Evolutionary conservation across 2,888 invertebrate species (phyloP), one percentile per base, ranked within the genome.

Genomic region (Antheraea yamamai): DNA sequence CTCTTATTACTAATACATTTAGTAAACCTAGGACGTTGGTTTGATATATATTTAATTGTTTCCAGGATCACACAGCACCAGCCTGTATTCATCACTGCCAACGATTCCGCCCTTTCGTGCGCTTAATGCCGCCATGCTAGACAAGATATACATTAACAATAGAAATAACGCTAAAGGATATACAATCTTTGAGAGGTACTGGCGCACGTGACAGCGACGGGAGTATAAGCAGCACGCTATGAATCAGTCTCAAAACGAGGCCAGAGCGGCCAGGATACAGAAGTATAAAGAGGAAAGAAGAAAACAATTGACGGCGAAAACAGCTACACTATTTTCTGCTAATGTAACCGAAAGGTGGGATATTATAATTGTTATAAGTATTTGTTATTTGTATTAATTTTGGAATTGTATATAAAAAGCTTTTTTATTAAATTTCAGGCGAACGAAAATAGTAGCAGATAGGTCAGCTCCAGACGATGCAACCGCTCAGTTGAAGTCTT

Each of bases 221-320:
- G 82, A 83, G 66, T 78, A 76, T 66, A 79, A 79, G 78, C 85
- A 82, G 77, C 81, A 82, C 85, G 88, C 84, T 78, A 95, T 95
- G 94, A 94, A 87, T 79, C 89, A 89, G 82, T 86, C 92, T 77
- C 90, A 89, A 78, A 95, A 95, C 81, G 95, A 95, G 88, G 95
- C 92, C 87, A 91, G 95, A 80, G 95, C 95, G 86, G 96, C 96
- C 89, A 94, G 97, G 86, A 96, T 97, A 83, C 96, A 96, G 82
- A 95, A 96, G 82, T 97, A 97, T 90, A 97, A 97, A 88, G 97
- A 97, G 84, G 96, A 97, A 86, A 94, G 97, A 75, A 95, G 96
- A 78, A 96, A 95, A 82, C 97, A 97, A 88, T 91, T 97, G 78
- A 96, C 96, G 64, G 95, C 96, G n/a, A 96, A 95, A 82, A 93